Conservation (phyloP, 2,113 vertebrate species). For the Urocolius indicus region DNA sequence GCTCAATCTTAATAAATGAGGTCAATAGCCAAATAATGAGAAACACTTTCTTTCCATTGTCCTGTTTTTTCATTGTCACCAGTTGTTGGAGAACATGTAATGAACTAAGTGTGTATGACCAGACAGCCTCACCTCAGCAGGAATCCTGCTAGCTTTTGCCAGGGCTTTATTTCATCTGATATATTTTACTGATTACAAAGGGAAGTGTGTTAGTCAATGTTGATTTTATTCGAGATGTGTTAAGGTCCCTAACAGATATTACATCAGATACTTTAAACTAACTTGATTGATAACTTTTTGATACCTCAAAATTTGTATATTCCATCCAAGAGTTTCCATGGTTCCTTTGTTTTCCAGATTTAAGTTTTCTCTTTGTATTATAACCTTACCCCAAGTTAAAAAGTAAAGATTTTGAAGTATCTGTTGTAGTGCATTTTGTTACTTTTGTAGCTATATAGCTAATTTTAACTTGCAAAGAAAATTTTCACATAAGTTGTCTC, state of each 20-base stretch:
- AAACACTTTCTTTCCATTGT: neutral
- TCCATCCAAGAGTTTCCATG: neutral
- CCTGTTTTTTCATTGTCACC: neutral
- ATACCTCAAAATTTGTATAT: neutral
- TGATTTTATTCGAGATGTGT: neutral
- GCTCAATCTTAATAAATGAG: neutral
- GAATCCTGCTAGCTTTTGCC: neutral
- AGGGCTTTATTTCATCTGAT: neutral
- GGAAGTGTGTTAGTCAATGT: neutral
- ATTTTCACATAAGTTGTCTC: neutral
- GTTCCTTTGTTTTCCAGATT: neutral
- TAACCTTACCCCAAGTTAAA: neutral
- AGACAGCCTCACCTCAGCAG: neutral
- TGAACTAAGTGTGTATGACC: neutral
- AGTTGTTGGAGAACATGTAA: neutral
- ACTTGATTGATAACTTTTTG: neutral
- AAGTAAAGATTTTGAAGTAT: neutral
- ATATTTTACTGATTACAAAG: neutral
- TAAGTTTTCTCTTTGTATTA: neutral
- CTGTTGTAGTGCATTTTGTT: neutral
- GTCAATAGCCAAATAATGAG: neutral
- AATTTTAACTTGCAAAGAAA: neutral
- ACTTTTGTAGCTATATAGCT: neutral
- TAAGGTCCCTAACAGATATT: neutral
- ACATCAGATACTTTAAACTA: neutral